phyloP scores from a whole-genome alignment of 2,888 invertebrate genomes.

The Zaprionus obscuricornis region DNA sequence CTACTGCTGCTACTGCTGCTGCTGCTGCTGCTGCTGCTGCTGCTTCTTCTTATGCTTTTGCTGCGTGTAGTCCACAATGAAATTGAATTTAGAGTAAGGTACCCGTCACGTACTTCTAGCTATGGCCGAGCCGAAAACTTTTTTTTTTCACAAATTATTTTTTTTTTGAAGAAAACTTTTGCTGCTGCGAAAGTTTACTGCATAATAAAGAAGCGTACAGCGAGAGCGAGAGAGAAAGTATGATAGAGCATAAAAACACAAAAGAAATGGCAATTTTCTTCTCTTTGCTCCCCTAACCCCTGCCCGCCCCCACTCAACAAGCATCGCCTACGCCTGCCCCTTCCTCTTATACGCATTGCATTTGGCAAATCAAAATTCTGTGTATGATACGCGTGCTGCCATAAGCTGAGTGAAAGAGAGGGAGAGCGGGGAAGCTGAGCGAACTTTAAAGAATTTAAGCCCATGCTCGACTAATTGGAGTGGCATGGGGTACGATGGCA shows the following conservation, averaged over 20 bases:
- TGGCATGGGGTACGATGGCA: slow-evolving; percentile 42
- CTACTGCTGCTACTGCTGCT: not conserved
- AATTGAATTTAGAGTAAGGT: slow-evolving; percentile 74
- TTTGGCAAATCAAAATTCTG: slow-evolving; percentile 70
- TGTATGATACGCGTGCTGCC: slow-evolving; percentile 62
- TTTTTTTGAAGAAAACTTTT: slow-evolving; percentile 61
- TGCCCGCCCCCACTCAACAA: not conserved
- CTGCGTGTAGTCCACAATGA: slow-evolving; percentile 47
- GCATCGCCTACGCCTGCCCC: too few species aligned
- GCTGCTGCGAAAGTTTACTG: slow-evolving; percentile 67
- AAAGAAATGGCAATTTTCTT: slow-evolving; percentile 37
- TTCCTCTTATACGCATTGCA: too few species aligned
- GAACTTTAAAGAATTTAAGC: slow-evolving; percentile 57
- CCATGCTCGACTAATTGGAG: slow-evolving; percentile 58
- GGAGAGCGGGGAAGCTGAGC: not conserved
- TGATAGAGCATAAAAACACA: slow-evolving; percentile 16
- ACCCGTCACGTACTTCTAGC: slow-evolving; percentile 65
- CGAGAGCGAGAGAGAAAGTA: slow-evolving; percentile 23
- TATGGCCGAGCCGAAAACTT: slow-evolving; percentile 65
- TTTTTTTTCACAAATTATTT: slow-evolving; percentile 72
- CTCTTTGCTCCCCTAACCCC: too few species aligned
- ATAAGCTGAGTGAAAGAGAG: not conserved
- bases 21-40: not conserved
- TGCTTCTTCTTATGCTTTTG: not conserved
- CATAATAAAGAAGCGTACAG: slow-evolving; percentile 62